phyloP scores from a whole-genome alignment of 2,113 vertebrate genomes.

The Cygnus atratus region DNA sequence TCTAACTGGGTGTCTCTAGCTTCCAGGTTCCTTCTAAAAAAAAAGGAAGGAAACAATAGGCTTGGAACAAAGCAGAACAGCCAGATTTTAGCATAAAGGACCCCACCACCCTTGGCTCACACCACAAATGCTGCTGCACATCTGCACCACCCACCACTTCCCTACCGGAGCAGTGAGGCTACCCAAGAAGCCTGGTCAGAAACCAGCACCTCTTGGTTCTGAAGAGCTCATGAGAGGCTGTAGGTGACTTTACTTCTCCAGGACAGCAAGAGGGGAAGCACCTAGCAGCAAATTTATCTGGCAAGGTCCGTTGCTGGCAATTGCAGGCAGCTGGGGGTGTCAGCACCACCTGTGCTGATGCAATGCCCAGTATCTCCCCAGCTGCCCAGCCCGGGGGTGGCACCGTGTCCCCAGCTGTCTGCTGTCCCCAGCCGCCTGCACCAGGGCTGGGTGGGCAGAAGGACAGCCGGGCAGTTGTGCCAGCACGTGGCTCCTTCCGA shows the following conservation, averaged over 20 bases:
- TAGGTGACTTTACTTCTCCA: not conserved
- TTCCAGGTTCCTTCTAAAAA: not conserved
- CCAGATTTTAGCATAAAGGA: not conserved
- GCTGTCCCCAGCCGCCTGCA: not conserved
- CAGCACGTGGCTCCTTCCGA: not conserved
- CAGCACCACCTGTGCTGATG: not conserved
- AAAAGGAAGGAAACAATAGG: not conserved
- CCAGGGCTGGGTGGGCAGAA: too few relatives aligned
- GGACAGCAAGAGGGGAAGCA: too few relatives aligned
- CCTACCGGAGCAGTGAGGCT: not conserved
- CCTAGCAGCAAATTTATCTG: not conserved
- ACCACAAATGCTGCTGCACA: rapidly evolving
- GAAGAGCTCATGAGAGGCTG: not conserved
- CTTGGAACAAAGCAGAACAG: not conserved
- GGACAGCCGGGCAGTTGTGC: too few relatives aligned
- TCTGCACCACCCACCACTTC: not conserved
- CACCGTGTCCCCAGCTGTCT: not conserved
- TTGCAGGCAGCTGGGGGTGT: not conserved
- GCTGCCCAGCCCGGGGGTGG: too few relatives aligned
- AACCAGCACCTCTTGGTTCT: not conserved
- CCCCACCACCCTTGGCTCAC: rapidly evolving
- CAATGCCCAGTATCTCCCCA: too few relatives aligned
- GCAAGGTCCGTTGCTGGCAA: not conserved
- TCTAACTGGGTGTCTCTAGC: not conserved
- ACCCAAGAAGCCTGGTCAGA: not conserved